A percentile compares a stretch with the other conserved stretches of the same genome.
Conservation (phyloP, 1,140 invertebrate genomes). For the Amyelois transitella region DNA sequence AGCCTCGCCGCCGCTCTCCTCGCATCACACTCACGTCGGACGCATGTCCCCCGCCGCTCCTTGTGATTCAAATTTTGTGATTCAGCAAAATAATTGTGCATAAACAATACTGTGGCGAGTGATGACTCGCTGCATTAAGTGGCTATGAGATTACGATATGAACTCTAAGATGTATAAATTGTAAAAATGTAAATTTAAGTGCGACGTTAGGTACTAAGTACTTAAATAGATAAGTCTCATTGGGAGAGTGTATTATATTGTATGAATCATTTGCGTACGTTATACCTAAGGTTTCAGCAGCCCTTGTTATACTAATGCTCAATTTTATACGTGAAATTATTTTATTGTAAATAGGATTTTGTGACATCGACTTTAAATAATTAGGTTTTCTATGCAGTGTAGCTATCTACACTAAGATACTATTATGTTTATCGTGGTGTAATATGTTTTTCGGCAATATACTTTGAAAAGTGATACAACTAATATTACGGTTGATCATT, state of each 20-base stretch:
- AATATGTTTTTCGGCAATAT: conserved; percentile 8
- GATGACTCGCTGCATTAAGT: conserved; percentile 40
- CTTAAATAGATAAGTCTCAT: conserved; percentile 40
- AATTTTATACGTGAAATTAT: conserved; percentile 58
- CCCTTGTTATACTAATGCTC: conserved; percentile 66
- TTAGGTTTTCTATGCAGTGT: too few relatives aligned
- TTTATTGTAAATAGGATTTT: conserved; percentile 62
- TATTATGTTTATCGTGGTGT: too few relatives aligned
- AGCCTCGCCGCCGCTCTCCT: conserved; percentile 27
- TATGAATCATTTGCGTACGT: conserved; percentile 32
- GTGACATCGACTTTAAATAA: conserved; percentile 46
- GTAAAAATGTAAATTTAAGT: conserved; percentile 39
- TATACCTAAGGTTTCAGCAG: conserved; percentile 48
- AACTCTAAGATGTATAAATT: conserved; percentile 61
- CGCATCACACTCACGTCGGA: conserved; percentile 22
- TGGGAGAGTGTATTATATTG: conserved; percentile 31
- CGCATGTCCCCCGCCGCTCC: conserved; percentile 55
- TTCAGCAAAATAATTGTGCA: conserved; percentile 51
- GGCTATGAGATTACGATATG: conserved; percentile 69
- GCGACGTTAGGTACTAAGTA: conserved; percentile 64
- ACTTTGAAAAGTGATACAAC: not conserved
- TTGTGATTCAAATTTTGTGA: conserved; percentile 64
- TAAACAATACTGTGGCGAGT: conserved; percentile 38
- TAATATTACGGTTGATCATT: not conserved
- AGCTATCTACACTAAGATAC: too few relatives aligned